Percentiles rank a stretch among this genome's conserved stretches.
Evolutionary conservation across 2,797 vertebrate genomes (phyloP).

Genomic region (Propithecus perrieri): DNA sequence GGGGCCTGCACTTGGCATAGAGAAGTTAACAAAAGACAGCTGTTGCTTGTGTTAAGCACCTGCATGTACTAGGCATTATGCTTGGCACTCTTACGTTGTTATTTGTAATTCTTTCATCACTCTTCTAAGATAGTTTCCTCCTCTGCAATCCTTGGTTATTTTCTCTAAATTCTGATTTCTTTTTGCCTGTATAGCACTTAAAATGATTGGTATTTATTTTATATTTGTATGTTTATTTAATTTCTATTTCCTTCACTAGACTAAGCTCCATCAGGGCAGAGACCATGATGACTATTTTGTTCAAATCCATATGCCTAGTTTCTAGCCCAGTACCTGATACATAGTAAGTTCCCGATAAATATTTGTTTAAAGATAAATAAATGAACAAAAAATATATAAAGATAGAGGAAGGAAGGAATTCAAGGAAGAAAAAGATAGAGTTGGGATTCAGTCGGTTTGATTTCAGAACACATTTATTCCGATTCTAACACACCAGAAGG

Average conservation of each 20-base stretch:
- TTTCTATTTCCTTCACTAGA: not conserved
- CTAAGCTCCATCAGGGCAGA: not conserved
- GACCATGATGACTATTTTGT: not conserved
- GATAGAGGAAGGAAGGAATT: not conserved
- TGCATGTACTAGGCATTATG: not conserved
- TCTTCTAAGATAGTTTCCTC: not conserved
- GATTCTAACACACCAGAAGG: not conserved
- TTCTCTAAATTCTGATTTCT: slow-evolving; percentile 9
- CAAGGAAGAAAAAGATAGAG: not conserved
- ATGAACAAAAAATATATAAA: not conserved
- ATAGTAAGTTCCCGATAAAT: not conserved
- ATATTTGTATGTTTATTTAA: slow-evolving; percentile 13
- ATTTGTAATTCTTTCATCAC: not conserved
- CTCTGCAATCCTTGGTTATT: not conserved
- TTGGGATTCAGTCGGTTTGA: not conserved
- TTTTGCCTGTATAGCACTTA: slow-evolving; percentile 1
- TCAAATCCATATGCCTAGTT: not conserved
- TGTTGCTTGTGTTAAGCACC: not conserved
- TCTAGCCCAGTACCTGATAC: not conserved
- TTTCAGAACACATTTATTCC: not conserved
- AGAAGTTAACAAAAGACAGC: not conserved
- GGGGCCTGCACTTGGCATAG: not conserved
- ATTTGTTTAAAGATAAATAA: not conserved
- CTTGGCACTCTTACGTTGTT: not conserved
- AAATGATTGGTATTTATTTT: not conserved